Base-by-base conservation (phyloP, 1,140 invertebrate genomes). In the Sycophaga agraensis region DNA sequence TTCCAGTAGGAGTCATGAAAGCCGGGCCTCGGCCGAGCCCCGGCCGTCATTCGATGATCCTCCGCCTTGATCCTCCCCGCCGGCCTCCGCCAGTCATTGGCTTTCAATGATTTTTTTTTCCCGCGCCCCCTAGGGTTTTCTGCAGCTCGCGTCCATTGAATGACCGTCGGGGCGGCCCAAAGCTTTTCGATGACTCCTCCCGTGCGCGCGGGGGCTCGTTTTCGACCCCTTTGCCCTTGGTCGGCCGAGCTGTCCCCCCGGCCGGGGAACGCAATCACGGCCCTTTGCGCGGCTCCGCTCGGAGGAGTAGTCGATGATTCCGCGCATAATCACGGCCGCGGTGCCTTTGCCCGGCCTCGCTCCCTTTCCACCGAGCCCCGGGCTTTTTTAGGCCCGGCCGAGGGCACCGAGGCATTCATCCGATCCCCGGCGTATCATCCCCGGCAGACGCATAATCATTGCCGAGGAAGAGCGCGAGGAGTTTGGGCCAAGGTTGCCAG, bases 1-100 rank as follows among this genome's bases (percentile, higher is more conserved):
- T 80, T 79, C 77, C 79, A 78, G 74, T 74, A 79, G 74, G 69
- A 78, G 78, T 77, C 77, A 79, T 74, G 73, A 77, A 76, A 77
- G 76, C 74, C 57, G 57, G 60, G 66, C 66, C 64, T 67, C 58
- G 58, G 19, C 43, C 48, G 68, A 57, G 57, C 16, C 26, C 43
- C 12, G 22, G 31, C 48, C 74, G 76, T 80, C 78, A 80, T 80
- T 81, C 72, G 74, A 80, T 81, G 79, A 81, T 77, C 35, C 35
- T 50, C 53, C 21, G 22, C 22, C 46, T 31, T 31, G 21, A 40
- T 57, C 54, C 34, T 28, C 37, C 28, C 51, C 50, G 67, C 56
- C 68, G 60, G 69, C 66, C 70, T 59, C 68, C 60, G 66, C 63
- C 64, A 68, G 75, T 77, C 74, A 76, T 77, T 70, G 71, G 70